Conservation (phyloP, 2,797 vertebrate species). For the Enteromius thamalakanensis region DNA sequence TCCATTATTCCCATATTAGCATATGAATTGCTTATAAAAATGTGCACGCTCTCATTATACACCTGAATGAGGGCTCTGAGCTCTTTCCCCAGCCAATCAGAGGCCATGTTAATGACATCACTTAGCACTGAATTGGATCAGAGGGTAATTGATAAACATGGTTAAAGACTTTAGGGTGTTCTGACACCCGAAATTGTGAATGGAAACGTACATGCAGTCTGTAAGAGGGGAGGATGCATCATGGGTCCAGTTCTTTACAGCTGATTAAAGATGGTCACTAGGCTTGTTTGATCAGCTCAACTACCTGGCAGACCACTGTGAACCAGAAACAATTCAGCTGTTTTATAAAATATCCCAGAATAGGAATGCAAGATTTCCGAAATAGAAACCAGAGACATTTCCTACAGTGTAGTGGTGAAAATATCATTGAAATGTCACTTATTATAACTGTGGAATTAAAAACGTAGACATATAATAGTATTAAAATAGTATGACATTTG, state of each 20-base stretch:
- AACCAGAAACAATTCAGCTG: neutral
- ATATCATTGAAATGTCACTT: neutral
- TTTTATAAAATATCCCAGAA: neutral
- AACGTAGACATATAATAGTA: neutral
- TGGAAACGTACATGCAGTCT: neutral
- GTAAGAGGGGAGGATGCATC: neutral
- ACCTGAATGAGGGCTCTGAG: conserved; percentile 38
- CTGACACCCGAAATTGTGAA: neutral
- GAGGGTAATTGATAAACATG: conserved; percentile 60
- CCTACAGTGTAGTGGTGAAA: neutral
- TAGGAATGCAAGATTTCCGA: neutral
- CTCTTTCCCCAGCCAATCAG: conserved; percentile 64
- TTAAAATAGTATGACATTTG: neutral
- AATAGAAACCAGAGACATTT: neutral
- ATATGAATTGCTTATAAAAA: conserved; percentile 67
- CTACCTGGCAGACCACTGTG: neutral
- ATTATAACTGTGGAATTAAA: neutral
- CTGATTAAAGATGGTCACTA: neutral
- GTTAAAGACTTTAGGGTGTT: conserved; percentile 29
- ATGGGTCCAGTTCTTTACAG: neutral
- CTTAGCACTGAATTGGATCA: conserved; percentile 56
- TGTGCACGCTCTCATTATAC: conserved; percentile 43
- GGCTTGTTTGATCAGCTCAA: neutral
- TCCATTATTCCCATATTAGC: conserved; percentile 67
- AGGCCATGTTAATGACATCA: conserved; percentile 58